phyloP scores from a whole-genome alignment of 2,113 vertebrate genomes.

The Turdus rufiventris region DNA sequence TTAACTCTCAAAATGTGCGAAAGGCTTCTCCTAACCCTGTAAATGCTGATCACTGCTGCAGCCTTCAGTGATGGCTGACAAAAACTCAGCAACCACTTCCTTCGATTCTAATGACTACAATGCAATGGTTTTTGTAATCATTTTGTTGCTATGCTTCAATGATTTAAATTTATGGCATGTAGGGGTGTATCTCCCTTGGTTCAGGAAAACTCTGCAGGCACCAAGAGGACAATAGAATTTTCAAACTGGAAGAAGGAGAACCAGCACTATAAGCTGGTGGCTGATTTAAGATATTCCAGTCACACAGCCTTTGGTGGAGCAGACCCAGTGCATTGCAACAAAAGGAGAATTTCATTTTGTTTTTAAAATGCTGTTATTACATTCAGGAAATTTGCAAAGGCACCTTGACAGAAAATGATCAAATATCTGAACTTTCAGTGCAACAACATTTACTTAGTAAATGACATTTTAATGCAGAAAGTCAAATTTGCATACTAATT shows the following conservation, averaged over 20 bases:
- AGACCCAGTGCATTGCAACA: constrained; percentile 20
- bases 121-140: constrained; percentile 8
- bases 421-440: constrained; percentile 68
- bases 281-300: constrained; percentile 54
- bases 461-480: constrained; percentile 77
- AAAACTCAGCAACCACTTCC: background rate
- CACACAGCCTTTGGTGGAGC: constrained; percentile 31
- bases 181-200: background rate
- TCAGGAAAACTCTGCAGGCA: background rate
- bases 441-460: constrained; percentile 77
- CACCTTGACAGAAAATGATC: constrained; percentile 76
- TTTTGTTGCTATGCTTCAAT: background rate
- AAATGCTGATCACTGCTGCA: background rate
- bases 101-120: background rate
- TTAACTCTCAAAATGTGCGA: background rate
- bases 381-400: constrained; percentile 67
- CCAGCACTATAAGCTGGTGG: background rate
- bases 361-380: constrained; percentile 69
- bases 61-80: constrained; percentile 1
- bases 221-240: background rate
- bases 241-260: background rate
- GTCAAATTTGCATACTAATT: constrained; percentile 82
- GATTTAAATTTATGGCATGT: background rate
- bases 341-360: constrained; percentile 67
- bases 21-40: background rate